Conservation (phyloP, 1,140 invertebrate genomes). For the Onthophagus taurus region DNA sequence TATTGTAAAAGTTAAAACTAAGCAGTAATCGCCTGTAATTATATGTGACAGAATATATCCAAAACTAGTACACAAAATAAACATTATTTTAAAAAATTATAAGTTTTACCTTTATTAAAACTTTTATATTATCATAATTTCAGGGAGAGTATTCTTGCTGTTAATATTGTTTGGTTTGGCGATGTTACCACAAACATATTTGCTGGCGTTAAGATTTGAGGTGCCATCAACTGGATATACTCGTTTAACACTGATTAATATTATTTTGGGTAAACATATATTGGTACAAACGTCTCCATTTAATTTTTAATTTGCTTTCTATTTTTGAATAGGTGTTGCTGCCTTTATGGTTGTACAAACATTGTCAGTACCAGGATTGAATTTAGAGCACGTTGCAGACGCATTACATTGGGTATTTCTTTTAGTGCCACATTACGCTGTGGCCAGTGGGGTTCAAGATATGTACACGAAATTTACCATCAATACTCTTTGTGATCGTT, state of each 20-base stretch:
- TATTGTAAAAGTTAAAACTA: no score
- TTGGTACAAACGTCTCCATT: neutral
- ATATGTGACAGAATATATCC: no score
- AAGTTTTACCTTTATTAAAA: no score
- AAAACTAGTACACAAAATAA: no score
- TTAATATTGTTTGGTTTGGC: constrained; percentile 11
- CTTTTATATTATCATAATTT: neutral
- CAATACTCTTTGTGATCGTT: constrained; percentile 4
- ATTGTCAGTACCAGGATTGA: neutral
- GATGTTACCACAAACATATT: constrained; percentile 13
- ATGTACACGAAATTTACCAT: constrained; percentile 17
- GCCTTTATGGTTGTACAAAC: neutral
- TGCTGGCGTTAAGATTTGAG: constrained; percentile 15
- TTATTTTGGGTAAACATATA: neutral
- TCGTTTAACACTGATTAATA: constrained; percentile 3
- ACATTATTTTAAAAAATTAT: no score
- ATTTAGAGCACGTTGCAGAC: constrained; percentile 6
- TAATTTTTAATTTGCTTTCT: neutral
- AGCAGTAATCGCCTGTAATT: no score
- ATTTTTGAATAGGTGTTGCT: constrained; percentile 1
- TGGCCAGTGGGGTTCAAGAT: neutral
- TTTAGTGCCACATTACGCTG: constrained; percentile 1
- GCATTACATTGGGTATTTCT: constrained; percentile 2
- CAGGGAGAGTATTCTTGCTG: neutral
- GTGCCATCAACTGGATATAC: constrained; percentile 14